A percentile compares a stretch with the other conserved stretches of the same genome.
phyloP scores from a whole-genome alignment of 2,888 invertebrate genomes.

The Drosophila tanythrix region DNA sequence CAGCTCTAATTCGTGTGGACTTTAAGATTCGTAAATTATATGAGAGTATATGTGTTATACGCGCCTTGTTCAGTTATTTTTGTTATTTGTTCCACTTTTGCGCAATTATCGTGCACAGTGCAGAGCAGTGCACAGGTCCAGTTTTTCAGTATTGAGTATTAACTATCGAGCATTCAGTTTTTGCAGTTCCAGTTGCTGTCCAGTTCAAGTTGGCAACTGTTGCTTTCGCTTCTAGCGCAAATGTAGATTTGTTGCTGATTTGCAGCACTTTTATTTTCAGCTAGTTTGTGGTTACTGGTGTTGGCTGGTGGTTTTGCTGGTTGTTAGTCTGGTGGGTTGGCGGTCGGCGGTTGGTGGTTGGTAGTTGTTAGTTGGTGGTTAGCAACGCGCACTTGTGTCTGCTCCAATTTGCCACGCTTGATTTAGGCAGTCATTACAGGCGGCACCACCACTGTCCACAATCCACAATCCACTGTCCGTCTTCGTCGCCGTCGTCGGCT shows the following conservation, averaged over 20 bases:
- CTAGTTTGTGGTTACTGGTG: conserved; percentile 44
- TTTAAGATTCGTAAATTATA: not conserved
- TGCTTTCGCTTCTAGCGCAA: conserved; percentile 72
- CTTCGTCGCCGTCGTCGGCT: conserved; percentile 4
- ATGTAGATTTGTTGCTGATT: conserved; percentile 56
- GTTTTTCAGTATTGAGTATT: conserved; percentile 34
- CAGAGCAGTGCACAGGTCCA: conserved; percentile 48
- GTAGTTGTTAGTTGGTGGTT: conserved; percentile 31
- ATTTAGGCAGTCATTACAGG: conserved; percentile 77
- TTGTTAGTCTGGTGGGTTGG: conserved; percentile 23
- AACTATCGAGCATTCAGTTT: conserved; percentile 1
- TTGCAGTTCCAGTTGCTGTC: conserved; percentile 44
- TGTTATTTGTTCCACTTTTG: conserved; percentile 51
- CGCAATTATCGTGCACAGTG: conserved; percentile 68
- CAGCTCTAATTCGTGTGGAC: conserved; percentile 9
- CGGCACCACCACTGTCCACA: conserved; percentile 39
- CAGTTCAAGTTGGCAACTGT: conserved; percentile 58
- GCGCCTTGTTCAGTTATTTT: conserved; percentile 61
- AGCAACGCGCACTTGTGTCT: conserved; percentile 72
- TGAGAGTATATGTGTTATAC: conserved; percentile 21
- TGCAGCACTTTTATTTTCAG: conserved; percentile 53
- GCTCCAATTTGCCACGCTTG: conserved; percentile 80
- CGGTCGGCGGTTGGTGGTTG: conserved; percentile 22
- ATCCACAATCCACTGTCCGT: not conserved
- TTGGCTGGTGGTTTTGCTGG: conserved; percentile 19